phyloP scores from a whole-genome alignment of 2,113 vertebrate genomes.

The Tiliqua scincoides region DNA sequence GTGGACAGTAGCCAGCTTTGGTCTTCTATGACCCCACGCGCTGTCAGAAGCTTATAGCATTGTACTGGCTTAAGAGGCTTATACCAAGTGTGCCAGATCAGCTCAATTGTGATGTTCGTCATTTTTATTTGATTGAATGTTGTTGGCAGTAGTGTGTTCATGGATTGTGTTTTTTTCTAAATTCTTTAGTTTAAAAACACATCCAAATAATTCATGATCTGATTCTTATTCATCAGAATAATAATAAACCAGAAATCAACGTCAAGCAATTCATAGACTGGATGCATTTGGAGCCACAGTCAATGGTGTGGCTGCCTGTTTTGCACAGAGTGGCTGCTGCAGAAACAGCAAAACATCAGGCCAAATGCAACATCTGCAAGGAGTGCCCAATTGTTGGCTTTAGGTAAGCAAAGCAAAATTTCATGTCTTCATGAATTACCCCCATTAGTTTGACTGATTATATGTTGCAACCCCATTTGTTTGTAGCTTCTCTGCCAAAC shows the following conservation, averaged over 20 bases:
- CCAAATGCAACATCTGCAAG: constrained; percentile 99
- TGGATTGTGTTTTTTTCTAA: not conserved
- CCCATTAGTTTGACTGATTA: not conserved
- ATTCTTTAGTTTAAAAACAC: not conserved
- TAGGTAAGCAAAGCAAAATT: constrained; percentile 78
- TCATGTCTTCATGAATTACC: not conserved
- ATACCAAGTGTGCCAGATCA: not conserved
- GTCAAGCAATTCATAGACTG: constrained; percentile 94
- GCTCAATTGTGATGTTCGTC: not conserved
- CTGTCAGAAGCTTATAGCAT: not conserved
- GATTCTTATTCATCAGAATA: constrained; percentile 80
- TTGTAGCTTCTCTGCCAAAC: not conserved
- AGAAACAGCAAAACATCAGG: constrained; percentile 97
- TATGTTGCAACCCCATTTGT: not conserved
- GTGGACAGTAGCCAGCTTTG: not conserved
- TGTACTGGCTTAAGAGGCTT: not conserved
- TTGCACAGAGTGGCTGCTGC: constrained; percentile 94
- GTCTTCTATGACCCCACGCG: not conserved
- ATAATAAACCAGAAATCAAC: constrained; percentile 93
- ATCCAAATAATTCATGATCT: not conserved
- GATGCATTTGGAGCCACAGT: constrained; percentile 97
- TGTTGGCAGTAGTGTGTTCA: not conserved
- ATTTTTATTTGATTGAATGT: not conserved
- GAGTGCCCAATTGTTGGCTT: constrained; percentile 98
- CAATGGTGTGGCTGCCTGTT: constrained; percentile 97